Percentiles rank a stretch among this genome's conserved stretches.
These are phyloP conservation scores for Psilopsiagon aymara DNA, from an alignment of 2,113 vertebrate species.

Conservation along the genomic window DNA sequence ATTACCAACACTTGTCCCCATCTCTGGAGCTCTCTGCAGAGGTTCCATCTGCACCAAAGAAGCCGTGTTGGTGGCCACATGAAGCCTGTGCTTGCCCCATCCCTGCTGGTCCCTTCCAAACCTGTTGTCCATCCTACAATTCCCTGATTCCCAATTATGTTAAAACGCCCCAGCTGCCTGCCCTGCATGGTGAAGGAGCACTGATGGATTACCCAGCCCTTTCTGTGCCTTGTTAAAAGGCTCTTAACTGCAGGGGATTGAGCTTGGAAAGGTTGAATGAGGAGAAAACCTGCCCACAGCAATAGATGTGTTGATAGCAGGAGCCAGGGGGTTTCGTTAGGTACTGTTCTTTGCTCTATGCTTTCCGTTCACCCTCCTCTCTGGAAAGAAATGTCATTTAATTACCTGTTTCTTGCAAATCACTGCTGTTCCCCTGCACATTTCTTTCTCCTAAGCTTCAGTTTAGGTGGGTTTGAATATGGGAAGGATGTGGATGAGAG, in stretches of 20 bases:
- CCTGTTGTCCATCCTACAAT: background rate
- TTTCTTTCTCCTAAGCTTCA: background rate
- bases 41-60: background rate
- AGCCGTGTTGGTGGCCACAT: rapidly evolving
- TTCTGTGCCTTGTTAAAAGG: background rate
- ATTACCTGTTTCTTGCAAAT: background rate
- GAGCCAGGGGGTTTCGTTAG: background rate
- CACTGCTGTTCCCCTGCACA: background rate
- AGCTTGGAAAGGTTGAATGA: background rate
- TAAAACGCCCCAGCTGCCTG: background rate
- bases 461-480: background rate
- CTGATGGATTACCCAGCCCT: background rate
- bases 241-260: background rate
- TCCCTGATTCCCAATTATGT: background rate
- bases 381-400: background rate
- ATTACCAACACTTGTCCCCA: rapidly evolving
- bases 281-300: background rate
- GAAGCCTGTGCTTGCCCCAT: background rate
- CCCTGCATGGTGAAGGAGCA: background rate
- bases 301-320: background rate
- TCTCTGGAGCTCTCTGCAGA: background rate
- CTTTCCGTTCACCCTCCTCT: background rate
- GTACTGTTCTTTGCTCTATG: background rate
- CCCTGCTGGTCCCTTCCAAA: background rate
- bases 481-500: background rate